Base-by-base conservation (phyloP, 2,113 vertebrate genomes). In the Paraplagusia blochii region DNA sequence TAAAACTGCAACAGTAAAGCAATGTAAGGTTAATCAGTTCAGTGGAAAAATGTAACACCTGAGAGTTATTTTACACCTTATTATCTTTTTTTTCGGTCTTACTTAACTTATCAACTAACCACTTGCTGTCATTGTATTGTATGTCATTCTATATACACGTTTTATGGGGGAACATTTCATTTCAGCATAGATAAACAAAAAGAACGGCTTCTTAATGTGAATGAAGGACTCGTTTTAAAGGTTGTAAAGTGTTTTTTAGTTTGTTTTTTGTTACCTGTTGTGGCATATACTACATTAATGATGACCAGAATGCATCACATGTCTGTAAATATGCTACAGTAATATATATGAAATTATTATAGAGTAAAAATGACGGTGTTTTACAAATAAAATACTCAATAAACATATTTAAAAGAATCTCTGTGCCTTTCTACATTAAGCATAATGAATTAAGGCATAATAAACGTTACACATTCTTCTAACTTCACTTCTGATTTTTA, bases 81-180 rank as follows among this genome's bases (percentile, higher is more conserved):
- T 58, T 63, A 66, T 8, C 52, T 60, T 63, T 18, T 17, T 56
- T 74, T 53, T 39, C 61, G 50, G 9, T 83, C 45, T 71, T 69
- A 66, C 84, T 86, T 75, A 72, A 2, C 22, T 29, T 4, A 63
- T 84, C 72, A 84, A 85, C 82, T 86, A 88, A 89, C 64, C 64
- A 76, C 66, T 85, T 74, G 50, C 44, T 73, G 57, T 75, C 58
- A 77, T 47, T 64, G 61, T 74, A 66, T 83, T 53, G 33, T 51
- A 51, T 36, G 14, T 36, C 15, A 7, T 10, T 51, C 33, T 53
- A 50, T 71, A 19, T 53, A 59, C 38, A 63, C 48, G 62, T 49
- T 39, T 57, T 39, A 44, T 45, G 43, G 43, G 29, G 22, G 18
- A 67, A 51, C 9, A 61, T 52, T 50, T 53, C 19, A 53, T 14